Evolutionary conservation across 2,113 vertebrate species (phyloP).

Genomic region (Sisor rabdophorus): DNA sequence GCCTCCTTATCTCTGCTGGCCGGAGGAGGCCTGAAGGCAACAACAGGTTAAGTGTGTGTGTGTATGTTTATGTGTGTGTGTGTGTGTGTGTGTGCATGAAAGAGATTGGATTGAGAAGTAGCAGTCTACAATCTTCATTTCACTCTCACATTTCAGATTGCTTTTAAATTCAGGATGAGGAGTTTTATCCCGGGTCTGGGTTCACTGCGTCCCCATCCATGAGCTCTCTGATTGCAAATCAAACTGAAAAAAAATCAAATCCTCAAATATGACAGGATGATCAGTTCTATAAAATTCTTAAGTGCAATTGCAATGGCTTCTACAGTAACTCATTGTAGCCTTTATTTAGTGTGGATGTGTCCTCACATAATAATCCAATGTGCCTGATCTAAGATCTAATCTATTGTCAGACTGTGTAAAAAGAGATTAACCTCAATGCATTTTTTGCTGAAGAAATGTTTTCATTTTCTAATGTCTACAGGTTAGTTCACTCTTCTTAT

Average conservation of each 20-base stretch:
- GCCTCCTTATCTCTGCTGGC: conserved; percentile 80
- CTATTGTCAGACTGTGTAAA: too few species aligned
- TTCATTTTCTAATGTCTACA: too few species aligned
- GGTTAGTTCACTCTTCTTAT: too few species aligned
- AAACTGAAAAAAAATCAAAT: neutral
- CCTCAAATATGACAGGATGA: neutral
- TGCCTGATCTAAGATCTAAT: too few species aligned
- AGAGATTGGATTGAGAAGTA: conserved; percentile 38
- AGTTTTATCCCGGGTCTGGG: conserved; percentile 25
- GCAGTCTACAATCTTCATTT: conserved; percentile 32
- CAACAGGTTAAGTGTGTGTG: conserved; percentile 37
- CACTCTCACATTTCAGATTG: conserved; percentile 49
- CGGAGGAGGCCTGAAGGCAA: conserved; percentile 50
- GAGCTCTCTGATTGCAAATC: neutral
- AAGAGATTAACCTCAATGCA: too few species aligned
- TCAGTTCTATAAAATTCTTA: neutral
- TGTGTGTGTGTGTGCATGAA: conserved; percentile 33
- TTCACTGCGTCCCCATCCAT: conserved; percentile 24
- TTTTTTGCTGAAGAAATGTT: too few species aligned
- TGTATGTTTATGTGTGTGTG: conserved; percentile 39
- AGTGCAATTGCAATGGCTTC: too few species aligned
- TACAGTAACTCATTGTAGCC: too few species aligned
- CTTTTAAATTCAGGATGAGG: conserved; percentile 37
- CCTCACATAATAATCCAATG: too few species aligned
- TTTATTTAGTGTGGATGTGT: too few species aligned